A percentile compares a stretch with the other conserved stretches of the same genome.
phyloP scores from a whole-genome alignment of 1,140 invertebrate genomes.

The Saxidomus purpurata region DNA sequence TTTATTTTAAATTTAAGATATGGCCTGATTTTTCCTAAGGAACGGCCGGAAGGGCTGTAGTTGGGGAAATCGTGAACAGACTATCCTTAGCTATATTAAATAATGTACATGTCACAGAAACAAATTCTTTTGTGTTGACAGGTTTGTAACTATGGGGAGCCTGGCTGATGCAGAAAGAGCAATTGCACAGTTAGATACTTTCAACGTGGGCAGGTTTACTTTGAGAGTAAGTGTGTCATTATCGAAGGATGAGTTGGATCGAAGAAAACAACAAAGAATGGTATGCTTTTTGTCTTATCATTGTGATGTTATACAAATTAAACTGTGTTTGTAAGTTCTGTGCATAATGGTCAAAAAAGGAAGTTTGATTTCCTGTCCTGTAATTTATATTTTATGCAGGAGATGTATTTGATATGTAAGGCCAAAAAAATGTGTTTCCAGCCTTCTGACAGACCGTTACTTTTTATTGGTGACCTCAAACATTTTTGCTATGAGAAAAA shows the following conservation, averaged over 20 bases:
- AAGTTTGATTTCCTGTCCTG: background rate
- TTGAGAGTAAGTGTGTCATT: slow-evolving; percentile 20
- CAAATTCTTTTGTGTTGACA: slow-evolving; percentile 5
- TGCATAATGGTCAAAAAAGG: background rate
- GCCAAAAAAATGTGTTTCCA: no score
- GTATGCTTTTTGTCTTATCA: slow-evolving; percentile 4
- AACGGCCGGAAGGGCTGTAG: no score
- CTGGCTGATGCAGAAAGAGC: slow-evolving; percentile 45
- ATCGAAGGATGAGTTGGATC: slow-evolving; percentile 33
- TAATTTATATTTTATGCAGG: no score
- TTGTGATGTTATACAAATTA: background rate
- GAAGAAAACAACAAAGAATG: slow-evolving; percentile 18
- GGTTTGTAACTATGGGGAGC: slow-evolving; percentile 53
- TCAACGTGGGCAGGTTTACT: slow-evolving; percentile 3
- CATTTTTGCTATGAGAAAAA: background rate
- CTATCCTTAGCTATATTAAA: no score
- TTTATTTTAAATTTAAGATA: no score
- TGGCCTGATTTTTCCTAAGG: no score
- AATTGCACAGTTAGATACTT: slow-evolving; percentile 8
- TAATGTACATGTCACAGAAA: no score
- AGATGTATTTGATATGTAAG: no score
- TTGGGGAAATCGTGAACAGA: no score
- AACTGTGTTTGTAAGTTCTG: no score
- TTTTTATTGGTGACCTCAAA: background rate
- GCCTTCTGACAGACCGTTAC: background rate